Evolutionary conservation across 2,113 vertebrate genomes (phyloP), one percentile per base, ranked within the genome.

Genomic region (Pygathrix nemaeus): DNA sequence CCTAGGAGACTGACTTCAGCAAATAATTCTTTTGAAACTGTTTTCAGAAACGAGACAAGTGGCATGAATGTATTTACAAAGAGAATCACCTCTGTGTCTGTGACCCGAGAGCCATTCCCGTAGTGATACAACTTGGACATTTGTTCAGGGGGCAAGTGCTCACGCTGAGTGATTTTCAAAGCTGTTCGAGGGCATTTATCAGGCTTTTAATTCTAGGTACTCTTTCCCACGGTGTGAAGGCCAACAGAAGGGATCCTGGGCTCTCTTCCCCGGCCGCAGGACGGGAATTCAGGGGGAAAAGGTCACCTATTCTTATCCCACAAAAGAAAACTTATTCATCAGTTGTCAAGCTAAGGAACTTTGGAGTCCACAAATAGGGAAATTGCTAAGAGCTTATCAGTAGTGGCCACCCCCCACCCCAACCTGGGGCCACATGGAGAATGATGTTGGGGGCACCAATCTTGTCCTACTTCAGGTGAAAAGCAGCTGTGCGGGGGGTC

Each of bases 191-290:
- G 97, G 95, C 48, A 92, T 97, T 89, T 88, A 86, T 97, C 90
- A 91, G 92, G 93, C 93, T 97, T 94, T 95, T 86, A 94, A 70
- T 59, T 96, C 85, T 73, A 94, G 96, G 92, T 96, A n/a, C 50
- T 92, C 72, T 98, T 98, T 98, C 98, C 97, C 98, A 98, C 97
- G 97, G 97, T 94, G 82, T 11, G 16, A 97, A 92, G 87, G 43
- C 97, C 92, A 96, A 96, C 91, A 96, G 97, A 95, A 94, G 90
- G 80, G 93, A 92, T 78, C 89, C 64, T 20, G 80, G 75, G 38
- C 76, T 95, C 87, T 76, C 25, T 73, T 66, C 10, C 43, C 50
- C 3, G 4, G 52, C 18, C 64, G 61, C 76, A 3, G n/a, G 83
- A 96, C 94, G 91, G 93, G 95, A 98, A 97, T 96, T 78, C 45